Evolutionary conservation across 2,888 invertebrate genomes (phyloP).

Genomic region (Ptilodon capucinus): DNA sequence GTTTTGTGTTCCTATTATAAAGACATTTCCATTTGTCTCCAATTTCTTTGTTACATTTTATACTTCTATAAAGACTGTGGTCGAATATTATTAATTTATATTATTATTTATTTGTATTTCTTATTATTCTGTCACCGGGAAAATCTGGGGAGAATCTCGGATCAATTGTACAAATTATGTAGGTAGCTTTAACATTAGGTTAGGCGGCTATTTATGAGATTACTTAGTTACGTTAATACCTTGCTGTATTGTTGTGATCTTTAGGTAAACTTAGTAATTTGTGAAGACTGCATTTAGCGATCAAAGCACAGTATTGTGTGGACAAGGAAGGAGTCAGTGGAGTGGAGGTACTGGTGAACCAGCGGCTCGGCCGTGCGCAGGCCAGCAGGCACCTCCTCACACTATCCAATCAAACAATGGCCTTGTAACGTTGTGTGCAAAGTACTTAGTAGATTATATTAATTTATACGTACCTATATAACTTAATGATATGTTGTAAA

Average conservation of each 20-base stretch:
- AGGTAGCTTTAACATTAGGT: constrained; percentile 62
- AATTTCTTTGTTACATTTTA: constrained; percentile 56
- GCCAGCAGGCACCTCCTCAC: constrained; percentile 56
- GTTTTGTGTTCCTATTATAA: constrained; percentile 73
- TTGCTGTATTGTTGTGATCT: constrained; percentile 77
- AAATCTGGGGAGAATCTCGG: constrained; percentile 62
- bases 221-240: constrained; percentile 69
- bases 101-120: constrained; percentile 78
- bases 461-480: constrained; percentile 75
- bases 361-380: background rate
- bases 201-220: constrained; percentile 80
- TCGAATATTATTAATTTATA: constrained; percentile 75
- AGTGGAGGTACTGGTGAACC: constrained; percentile 5
- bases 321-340: constrained; percentile 7
- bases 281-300: constrained; percentile 78
- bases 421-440: constrained; percentile 78
- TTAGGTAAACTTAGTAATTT: constrained; percentile 59
- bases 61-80: constrained; percentile 74
- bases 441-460: constrained; percentile 82
- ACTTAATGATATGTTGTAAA: constrained; percentile 72
- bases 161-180: constrained; percentile 80
- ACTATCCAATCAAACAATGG: constrained; percentile 54
- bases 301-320: constrained; percentile 59
- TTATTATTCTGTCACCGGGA: constrained; percentile 67
- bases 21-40: constrained; percentile 63